phyloP scores from a whole-genome alignment of 1,140 invertebrate species.

The Aphaenogaster rudis region DNA sequence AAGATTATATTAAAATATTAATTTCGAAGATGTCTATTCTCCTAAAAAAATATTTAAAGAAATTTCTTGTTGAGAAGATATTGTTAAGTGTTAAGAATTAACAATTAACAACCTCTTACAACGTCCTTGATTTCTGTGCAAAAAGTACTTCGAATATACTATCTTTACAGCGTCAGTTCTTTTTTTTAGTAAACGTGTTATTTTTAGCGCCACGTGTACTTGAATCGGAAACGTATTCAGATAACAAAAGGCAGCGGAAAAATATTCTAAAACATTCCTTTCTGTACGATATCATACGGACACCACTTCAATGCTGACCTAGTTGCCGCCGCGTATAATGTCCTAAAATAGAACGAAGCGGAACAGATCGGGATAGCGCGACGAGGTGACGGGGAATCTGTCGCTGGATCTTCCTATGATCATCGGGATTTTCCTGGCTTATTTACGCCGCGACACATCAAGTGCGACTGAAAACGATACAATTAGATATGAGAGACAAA shows the following conservation, averaged over 20 bases:
- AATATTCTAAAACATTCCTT: not conserved
- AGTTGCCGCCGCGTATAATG: slow-evolving; percentile 39
- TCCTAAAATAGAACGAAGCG: slow-evolving; percentile 53
- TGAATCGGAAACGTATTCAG: not conserved
- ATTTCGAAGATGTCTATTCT: not conserved
- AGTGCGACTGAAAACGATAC: not conserved
- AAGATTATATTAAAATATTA: not conserved
- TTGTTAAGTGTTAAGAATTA: not conserved
- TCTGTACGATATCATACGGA: slow-evolving; percentile 4
- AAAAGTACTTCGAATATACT: not conserved
- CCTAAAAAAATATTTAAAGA: not conserved
- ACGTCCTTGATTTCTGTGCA: not conserved
- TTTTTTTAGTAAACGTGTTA: slow-evolving; percentile 4
- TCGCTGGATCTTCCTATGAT: slow-evolving; percentile 67
- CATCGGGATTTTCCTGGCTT: slow-evolving; percentile 73
- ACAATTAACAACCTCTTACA: not conserved
- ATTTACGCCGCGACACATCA: slow-evolving; percentile 65
- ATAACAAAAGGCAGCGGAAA: not conserved
- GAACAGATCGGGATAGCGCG: slow-evolving; percentile 41
- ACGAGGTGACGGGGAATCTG: slow-evolving; percentile 5
- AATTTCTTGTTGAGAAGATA: not conserved
- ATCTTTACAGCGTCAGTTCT: not conserved
- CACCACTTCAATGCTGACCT: slow-evolving; percentile 36
- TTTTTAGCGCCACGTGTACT: not conserved
- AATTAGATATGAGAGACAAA: not conserved